Base-by-base conservation (phyloP, 2,888 invertebrate species). In the Aricia artaxerxes region DNA sequence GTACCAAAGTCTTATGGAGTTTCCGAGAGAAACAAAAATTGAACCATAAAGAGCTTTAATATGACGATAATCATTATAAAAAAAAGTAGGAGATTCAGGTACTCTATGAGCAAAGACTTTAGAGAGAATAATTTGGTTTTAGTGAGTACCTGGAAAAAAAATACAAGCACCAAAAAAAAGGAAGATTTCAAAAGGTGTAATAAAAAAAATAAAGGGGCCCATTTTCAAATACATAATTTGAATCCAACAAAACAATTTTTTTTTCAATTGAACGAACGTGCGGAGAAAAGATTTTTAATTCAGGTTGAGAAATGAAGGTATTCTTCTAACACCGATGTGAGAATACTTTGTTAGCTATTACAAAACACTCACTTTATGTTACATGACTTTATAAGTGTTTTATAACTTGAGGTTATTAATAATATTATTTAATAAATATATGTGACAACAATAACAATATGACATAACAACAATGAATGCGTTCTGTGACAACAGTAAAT, bases 341-440 rank as follows among this genome's bases (percentile, higher is more conserved):
- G 64, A 11, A 16, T 40, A 40, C 24, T 5, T 40, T 40, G 5
- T 40, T 24, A 69, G 69, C 11, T 31, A 31, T 69, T 69, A 64
- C 64, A 31, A 64, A 64, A 64, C 64, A 64, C 1, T 4, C 16
- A 57, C 11, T 57, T 16, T 64, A 35, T 35, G 61, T 64, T 64
- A 64, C 61, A 64, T 64, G 24, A 64, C 61, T 64, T 24, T 24
- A 64, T 9, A 64, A 9, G 9, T 31, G 64, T 69, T 69, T 69
- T 35, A 13, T 38, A 69, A 5, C 69, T 69, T 69, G 35, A 13
- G 13, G 35, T 35, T 64, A 64, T 31, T 64, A n/a, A 24, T 60
- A 64, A 31, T 60, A 64, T 64, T 64, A 64, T 64, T 64, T 64
- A 64, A 64, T 61, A 61, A 61, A 24, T 11, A 57, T 64, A 64